Base-by-base conservation (phyloP, 2,797 vertebrate species). In the Coregonus sp. region DNA sequence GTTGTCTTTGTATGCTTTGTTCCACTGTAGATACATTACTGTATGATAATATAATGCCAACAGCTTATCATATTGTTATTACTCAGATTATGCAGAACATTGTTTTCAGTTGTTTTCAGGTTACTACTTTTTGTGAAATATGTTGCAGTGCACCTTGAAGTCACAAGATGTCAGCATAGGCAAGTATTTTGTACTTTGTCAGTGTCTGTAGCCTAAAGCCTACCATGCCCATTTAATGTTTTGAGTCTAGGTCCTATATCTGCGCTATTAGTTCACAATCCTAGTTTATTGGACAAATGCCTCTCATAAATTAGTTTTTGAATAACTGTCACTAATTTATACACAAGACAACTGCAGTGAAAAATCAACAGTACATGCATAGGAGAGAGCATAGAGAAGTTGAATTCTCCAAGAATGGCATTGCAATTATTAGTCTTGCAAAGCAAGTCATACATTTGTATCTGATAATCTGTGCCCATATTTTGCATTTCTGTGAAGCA, bases 161-260 rank as follows among this genome's bases (percentile, higher is more conserved):
- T 80, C 93, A 88, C 83, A 74, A 89, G 93, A 89, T 87, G 94
- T 89, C 93, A 92, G 85, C 81, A 74, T 61, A 59, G 51, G 37
- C 56, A 7, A 56, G 25, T 54, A 15, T 47, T 47, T 47, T 47
- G 9, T 1, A 11, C 0, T 25, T 25, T 25, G 25, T 25, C 25
- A 25, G 2, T 47, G 40, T 47, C 40, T 47, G 40, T 47, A 47
- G 40, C 40, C 9, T 47, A 47, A 47, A 47, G n/a, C 56, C 18
- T 25, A 25, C 15, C 59, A 25, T 61, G 59, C n/a, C 20, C 9
- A 25, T 66, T 66, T 66, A 11, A 61, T 25, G 61, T 16, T 20
- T 63, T 12, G n/a, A 25, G n/a, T 66, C 29, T 4, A 7, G 9
- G 40, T 11, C 40, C 29, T 31, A 31, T 66, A 66, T 6, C 29